phyloP scores from a whole-genome alignment of 2,797 vertebrate species.

The Microcaecilia unicolor region DNA sequence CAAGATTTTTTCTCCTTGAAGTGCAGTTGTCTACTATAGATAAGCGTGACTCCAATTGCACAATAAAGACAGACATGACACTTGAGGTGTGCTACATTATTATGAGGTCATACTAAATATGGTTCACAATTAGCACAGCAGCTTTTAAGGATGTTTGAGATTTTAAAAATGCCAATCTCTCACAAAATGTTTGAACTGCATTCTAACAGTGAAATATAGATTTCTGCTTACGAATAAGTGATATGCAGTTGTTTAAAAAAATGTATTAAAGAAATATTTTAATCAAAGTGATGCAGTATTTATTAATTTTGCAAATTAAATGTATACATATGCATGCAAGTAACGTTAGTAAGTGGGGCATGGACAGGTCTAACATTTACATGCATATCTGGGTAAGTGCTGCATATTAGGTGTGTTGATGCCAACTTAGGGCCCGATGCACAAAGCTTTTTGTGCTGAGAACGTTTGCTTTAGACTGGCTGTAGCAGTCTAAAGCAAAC shows the following conservation, averaged over 20 bases:
- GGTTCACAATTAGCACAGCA: constrained; percentile 48
- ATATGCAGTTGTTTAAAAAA: constrained; percentile 15
- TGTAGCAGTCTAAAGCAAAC: too few relatives aligned
- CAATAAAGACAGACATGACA: constrained; percentile 45
- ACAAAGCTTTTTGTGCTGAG: too few relatives aligned
- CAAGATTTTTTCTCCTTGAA: constrained; percentile 41
- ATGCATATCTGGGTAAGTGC: too few relatives aligned
- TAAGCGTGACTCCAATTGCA: constrained; percentile 37
- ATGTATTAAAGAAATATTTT: constrained; percentile 13
- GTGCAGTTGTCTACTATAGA: constrained; percentile 46
- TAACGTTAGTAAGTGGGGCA: too few relatives aligned
- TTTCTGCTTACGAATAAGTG: constrained; percentile 28
- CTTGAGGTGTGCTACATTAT: constrained; percentile 44
- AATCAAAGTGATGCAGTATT: constrained; percentile 2
- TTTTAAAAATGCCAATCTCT: constrained; percentile 46
- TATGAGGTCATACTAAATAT: constrained; percentile 59
- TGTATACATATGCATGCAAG: too few relatives aligned
- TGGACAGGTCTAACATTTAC: too few relatives aligned
- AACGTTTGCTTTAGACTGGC: too few relatives aligned
- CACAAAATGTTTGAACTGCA: constrained; percentile 47
- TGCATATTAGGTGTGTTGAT: too few relatives aligned
- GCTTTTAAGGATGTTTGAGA: constrained; percentile 42
- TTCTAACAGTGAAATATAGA: constrained; percentile 34
- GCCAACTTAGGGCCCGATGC: too few relatives aligned
- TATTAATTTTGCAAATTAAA: constrained; percentile 1